Evolutionary conservation across 2,888 invertebrate genomes (phyloP).

Genomic region (Cheiracanthium punctorium): DNA sequence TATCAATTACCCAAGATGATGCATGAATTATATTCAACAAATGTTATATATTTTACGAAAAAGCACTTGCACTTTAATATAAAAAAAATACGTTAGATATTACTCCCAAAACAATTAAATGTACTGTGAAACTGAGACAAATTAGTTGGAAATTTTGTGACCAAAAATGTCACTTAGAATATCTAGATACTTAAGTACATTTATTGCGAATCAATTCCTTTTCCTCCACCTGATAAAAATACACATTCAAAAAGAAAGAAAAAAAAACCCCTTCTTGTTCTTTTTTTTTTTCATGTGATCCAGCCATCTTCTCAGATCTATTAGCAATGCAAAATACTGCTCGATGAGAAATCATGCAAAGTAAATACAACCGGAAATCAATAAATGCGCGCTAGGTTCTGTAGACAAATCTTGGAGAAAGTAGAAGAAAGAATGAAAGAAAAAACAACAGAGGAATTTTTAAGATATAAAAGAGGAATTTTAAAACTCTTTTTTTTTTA

Average conservation of each 20-base stretch:
- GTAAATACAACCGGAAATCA: constrained; percentile 68
- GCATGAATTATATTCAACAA: too few species aligned
- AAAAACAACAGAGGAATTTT: constrained; percentile 10
- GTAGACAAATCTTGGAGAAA: constrained; percentile 39
- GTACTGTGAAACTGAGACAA: too few species aligned
- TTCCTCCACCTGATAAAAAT: constrained; percentile 14
- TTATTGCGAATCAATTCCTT: constrained; percentile 31
- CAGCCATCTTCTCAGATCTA: constrained; percentile 5
- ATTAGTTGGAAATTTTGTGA: too few species aligned
- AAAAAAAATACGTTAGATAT: too few species aligned
- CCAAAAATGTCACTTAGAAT: constrained; percentile 36
- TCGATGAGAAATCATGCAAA: constrained; percentile 49
- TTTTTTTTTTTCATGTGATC: constrained; percentile 7
- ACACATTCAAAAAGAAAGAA: neutral
- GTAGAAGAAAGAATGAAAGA: constrained; percentile 1
- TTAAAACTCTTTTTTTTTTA: neutral
- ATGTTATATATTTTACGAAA: too few species aligned
- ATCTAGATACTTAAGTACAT: neutral
- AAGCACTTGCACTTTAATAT: too few species aligned
- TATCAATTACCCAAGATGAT: too few species aligned
- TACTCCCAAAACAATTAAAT: too few species aligned
- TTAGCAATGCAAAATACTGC: constrained; percentile 64
- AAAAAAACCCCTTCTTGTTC: neutral
- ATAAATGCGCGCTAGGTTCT: constrained; percentile 45
- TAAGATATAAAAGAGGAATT: neutral